These are phyloP conservation scores for Shinisaurus crocodilurus DNA, from an alignment of 2,113 vertebrate species.

Conservation along the genomic window DNA sequence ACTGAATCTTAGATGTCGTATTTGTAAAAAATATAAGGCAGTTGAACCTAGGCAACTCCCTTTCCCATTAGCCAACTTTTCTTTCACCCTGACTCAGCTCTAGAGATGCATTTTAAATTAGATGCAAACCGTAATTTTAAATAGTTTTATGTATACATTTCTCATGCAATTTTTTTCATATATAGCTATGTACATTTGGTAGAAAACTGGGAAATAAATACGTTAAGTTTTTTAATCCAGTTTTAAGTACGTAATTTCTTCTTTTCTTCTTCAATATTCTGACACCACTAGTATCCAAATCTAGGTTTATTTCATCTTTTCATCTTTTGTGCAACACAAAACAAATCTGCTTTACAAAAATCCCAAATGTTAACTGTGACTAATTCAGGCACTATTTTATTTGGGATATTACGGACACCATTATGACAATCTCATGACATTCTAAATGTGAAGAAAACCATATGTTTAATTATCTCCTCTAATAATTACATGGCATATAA, in stretches of 20 bases:
- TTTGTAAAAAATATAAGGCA: neutral
- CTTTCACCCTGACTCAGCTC: neutral
- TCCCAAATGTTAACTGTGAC: constrained; percentile 62
- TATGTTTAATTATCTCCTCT: constrained; percentile 70
- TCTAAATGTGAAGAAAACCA: constrained; percentile 58
- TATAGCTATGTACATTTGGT: neutral
- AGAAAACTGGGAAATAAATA: neutral
- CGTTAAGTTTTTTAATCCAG: neutral
- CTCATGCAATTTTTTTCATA: too few relatives aligned
- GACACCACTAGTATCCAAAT: constrained; percentile 5
- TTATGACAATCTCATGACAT: constrained; percentile 65
- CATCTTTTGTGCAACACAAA: constrained; percentile 67
- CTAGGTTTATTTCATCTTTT: neutral
- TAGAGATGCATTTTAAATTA: neutral
- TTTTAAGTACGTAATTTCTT: neutral
- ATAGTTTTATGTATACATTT: neutral
- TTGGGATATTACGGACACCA: constrained; percentile 66
- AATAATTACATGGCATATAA: constrained; percentile 69
- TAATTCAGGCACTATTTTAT: constrained; percentile 67
- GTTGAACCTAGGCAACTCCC: neutral
- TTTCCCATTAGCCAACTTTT: neutral
- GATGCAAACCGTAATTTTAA: neutral
- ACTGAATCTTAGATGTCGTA: neutral
- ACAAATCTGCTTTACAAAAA: constrained; percentile 65
- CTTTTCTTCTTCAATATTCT: neutral